These are phyloP conservation scores for Lasioglossum leucozonium DNA, from an alignment of 2,888 invertebrate genomes.

Conservation along the genomic window DNA sequence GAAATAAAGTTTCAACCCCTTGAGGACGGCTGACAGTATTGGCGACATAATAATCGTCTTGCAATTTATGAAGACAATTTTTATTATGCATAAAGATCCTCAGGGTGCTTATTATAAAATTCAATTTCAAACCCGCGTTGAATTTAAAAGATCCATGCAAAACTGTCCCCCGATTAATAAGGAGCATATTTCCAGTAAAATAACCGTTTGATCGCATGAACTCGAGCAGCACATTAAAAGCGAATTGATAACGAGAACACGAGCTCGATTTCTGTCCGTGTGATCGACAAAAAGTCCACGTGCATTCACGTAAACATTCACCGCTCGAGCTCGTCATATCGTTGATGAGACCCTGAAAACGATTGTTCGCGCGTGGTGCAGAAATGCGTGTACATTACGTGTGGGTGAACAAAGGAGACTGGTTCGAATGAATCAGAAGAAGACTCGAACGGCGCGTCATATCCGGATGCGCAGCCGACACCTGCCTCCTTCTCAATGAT, in stretches of 20 bases:
- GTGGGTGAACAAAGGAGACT: conserved; percentile 36
- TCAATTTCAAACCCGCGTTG: too few relatives aligned
- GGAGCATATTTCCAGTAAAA: too few relatives aligned
- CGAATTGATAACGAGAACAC: not conserved
- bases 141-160: too few relatives aligned
- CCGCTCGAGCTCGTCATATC: not conserved
- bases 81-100: too few relatives aligned
- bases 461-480: conserved; percentile 49
- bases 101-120: too few relatives aligned
- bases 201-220: too few relatives aligned
- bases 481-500: conserved; percentile 48
- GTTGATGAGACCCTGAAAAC: conserved; percentile 10
- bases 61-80: too few relatives aligned
- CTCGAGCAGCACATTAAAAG: not conserved
- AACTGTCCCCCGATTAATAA: too few relatives aligned
- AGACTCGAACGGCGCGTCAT: conserved; percentile 43
- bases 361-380: not conserved
- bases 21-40: too few relatives aligned
- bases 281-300: not conserved
- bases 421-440: conserved; percentile 53
- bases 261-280: not conserved
- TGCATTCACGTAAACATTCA: not conserved
- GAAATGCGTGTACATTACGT: not conserved
- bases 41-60: too few relatives aligned
- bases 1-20: too few relatives aligned